Evolutionary conservation across 35 echinoderm and acorn worm genomes (phyloP).

Genomic region (Heliocidaris erythrogramma): DNA sequence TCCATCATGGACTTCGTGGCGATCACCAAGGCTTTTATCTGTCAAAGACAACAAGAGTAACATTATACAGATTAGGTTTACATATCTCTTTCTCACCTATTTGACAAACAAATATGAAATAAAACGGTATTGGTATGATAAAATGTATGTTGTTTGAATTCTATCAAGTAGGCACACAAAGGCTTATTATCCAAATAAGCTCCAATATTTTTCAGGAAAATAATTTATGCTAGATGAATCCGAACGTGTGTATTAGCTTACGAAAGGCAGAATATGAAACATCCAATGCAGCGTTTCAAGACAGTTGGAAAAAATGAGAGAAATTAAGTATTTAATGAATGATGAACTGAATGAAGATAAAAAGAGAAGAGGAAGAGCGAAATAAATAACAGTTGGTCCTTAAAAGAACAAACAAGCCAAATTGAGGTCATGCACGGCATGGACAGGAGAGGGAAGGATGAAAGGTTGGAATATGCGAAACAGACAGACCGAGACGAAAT

Average conservation of each 20-base stretch:
- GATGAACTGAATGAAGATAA: neutral
- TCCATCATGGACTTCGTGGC: slow-evolving; percentile 13
- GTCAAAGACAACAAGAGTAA: neutral
- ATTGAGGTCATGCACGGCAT: neutral
- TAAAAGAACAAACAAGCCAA: neutral
- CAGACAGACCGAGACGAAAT: neutral
- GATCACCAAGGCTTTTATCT: slow-evolving; percentile 27
- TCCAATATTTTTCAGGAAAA: too few species aligned
- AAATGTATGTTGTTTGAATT: too few species aligned
- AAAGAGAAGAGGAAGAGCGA: neutral
- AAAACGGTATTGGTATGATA: too few species aligned
- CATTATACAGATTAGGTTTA: neutral
- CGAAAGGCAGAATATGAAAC: too few species aligned
- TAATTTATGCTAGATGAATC: too few species aligned
- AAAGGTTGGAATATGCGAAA: neutral
- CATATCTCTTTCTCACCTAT: neutral
- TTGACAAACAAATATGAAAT: neutral
- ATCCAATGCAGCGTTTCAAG: too few species aligned
- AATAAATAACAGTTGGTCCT: neutral
- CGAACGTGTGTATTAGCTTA: too few species aligned
- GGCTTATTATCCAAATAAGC: too few species aligned
- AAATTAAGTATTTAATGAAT: too few species aligned
- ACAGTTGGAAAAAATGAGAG: too few species aligned
- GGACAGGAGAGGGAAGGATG: neutral
- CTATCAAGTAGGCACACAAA: too few species aligned